A percentile compares a stretch with the other conserved stretches of the same genome.
Evolutionary conservation across 2,888 invertebrate species (phyloP).

Genomic region (Tenthredo livida): DNA sequence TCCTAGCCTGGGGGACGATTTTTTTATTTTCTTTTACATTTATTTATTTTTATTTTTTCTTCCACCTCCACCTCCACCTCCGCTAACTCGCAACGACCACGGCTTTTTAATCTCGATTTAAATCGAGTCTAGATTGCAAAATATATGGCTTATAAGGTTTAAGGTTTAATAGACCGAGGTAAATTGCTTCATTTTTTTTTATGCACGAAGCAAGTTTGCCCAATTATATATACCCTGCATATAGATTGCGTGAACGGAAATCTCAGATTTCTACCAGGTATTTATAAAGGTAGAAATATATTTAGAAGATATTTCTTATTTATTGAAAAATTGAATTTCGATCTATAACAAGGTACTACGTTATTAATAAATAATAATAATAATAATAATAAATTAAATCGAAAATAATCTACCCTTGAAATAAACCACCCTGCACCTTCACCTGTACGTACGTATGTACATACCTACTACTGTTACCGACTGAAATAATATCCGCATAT

Average conservation of each 20-base stretch:
- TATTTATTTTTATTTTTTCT: background rate
- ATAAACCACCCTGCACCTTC: background rate
- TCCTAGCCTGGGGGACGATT: too few relatives aligned
- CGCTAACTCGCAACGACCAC: background rate
- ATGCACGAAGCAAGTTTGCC: background rate
- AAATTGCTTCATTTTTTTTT: slow-evolving; percentile 2
- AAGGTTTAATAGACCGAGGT: background rate
- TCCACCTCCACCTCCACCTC: background rate
- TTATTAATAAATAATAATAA: background rate
- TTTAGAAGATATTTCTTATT: too few relatives aligned
- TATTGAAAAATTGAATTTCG: background rate
- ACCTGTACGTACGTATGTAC: too few relatives aligned
- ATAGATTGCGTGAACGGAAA: background rate
- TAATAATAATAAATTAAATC: background rate
- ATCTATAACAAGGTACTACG: background rate
- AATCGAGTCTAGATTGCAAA: slow-evolving; percentile 8
- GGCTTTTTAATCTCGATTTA: background rate
- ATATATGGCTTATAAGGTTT: background rate
- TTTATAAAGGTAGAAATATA: background rate
- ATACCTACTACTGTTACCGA: background rate
- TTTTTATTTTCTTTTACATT: background rate
- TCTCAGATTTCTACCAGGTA: background rate
- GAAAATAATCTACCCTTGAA: background rate
- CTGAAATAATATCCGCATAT: background rate
- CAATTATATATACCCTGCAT: too few relatives aligned